Evolutionary conservation across 2,888 invertebrate species (phyloP).

Genomic region (Tiliacea aurago): DNA sequence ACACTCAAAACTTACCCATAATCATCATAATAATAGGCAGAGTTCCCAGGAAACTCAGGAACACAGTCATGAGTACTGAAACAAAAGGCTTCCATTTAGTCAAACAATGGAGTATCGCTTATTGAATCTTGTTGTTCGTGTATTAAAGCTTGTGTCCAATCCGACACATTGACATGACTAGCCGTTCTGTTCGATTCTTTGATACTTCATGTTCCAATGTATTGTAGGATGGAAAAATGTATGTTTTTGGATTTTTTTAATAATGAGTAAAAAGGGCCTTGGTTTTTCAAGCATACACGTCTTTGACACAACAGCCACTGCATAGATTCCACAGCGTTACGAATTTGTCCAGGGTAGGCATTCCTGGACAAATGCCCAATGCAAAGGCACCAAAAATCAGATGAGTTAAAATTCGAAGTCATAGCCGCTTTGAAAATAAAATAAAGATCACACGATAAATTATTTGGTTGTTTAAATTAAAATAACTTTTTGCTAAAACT

Average conservation of each 20-base stretch:
- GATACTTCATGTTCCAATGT: background rate
- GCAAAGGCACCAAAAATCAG: background rate
- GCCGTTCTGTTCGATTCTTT: background rate
- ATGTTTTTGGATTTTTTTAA: background rate
- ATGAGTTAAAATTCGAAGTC: background rate
- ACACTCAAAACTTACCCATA: conserved; percentile 93
- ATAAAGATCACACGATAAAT: background rate
- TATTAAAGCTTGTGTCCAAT: conserved; percentile 2
- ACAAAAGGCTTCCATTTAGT: conserved; percentile 68
- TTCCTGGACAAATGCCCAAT: no score
- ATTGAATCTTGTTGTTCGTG: conserved; percentile 32
- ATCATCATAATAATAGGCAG: conserved; percentile 94
- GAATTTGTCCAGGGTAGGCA: no score
- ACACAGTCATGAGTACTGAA: conserved; percentile 93
- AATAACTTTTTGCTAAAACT: background rate
- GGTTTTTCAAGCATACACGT: no score
- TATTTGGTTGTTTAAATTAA: background rate
- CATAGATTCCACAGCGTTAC: background rate
- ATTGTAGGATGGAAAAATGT: background rate
- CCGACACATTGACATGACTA: conserved; percentile 5
- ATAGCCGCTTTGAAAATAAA: background rate
- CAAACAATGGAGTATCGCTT: conserved; percentile 25
- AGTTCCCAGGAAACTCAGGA: conserved; percentile 92
- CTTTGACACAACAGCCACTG: background rate
- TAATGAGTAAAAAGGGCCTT: background rate